Evolutionary conservation across 2,888 invertebrate genomes (phyloP), one percentile per base, ranked within the genome.

Genomic region (Strigamia transsilvanica): DNA sequence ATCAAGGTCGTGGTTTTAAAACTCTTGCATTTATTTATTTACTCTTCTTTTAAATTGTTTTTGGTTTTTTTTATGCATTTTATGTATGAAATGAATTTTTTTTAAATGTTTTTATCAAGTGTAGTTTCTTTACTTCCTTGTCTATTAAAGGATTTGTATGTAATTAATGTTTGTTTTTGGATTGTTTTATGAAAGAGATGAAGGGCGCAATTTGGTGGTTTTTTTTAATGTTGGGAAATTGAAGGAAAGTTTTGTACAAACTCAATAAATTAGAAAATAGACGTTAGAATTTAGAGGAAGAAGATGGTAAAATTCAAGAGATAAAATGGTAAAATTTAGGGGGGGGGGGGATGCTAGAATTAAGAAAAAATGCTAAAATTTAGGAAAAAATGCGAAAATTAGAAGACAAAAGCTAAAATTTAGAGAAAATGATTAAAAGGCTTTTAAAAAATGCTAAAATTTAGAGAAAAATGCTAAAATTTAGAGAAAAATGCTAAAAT

Each of bases 1-100:
- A 61, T 61, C 61, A 61, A 61, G 61, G 61, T 61, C 61, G 61
- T 21, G 15, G 15, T 61, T 61, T 61, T 61, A 61, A 42, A 42
- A 42, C 2, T 13, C n/a, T 13, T 42, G 2, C 15, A 13, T 15
- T 42, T 12, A 42, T 42, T 42, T 42, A 13, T 10, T 3, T 15
- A 42, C 2, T 42, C 12, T 42, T 42, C 2, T 42, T 42, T 42
- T 42, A 42, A 41, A 5, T 41, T 41, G 10, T 42, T 42, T 42
- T 42, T 15, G 12, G 4, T 34, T 34, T 34, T 34, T 34, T 34
- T n/a, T n/a, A n/a, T n/a, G n/a, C 3, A 51, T 51, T 51, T 51
- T 51, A 51, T n/a, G 10, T 51, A 51, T 13, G 13, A 13, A n/a
- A 51, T n/a, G 51, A 51, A 51, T n/a, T n/a, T n/a, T n/a, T n/a